Conservation (phyloP, 2,888 invertebrate species). For the Beris chalybata region DNA sequence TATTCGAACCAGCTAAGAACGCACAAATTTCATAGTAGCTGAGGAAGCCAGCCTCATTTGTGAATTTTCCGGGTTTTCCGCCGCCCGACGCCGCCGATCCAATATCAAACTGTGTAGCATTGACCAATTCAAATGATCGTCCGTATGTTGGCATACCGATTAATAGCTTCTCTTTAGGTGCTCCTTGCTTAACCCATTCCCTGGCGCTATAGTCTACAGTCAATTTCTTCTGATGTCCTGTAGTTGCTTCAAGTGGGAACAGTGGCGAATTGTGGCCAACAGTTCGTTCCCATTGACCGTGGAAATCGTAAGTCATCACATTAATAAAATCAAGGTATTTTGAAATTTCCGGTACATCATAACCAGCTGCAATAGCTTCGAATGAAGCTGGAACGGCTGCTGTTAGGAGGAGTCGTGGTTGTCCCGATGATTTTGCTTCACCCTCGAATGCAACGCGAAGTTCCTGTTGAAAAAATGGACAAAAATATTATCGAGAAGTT, state of each 20-base stretch:
- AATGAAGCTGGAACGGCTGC: slow-evolving; percentile 93
- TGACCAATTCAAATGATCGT: slow-evolving; percentile 84
- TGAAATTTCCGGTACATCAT: slow-evolving; percentile 90
- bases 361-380: slow-evolving; percentile 91
- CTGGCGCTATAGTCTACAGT: slow-evolving; percentile 90
- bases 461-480: slow-evolving; percentile 59
- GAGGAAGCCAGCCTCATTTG: slow-evolving; percentile 91
- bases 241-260: slow-evolving; percentile 84
- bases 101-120: slow-evolving; percentile 86
- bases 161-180: slow-evolving; percentile 90
- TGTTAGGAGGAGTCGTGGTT: slow-evolving; percentile 76
- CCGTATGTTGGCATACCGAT: slow-evolving; percentile 96
- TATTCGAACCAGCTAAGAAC: slow-evolving; percentile 86
- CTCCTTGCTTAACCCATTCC: slow-evolving; percentile 91
- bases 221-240: slow-evolving; percentile 88
- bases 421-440: slow-evolving; percentile 85
- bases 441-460: slow-evolving; percentile 90
- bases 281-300: slow-evolving; percentile 91
- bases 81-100: slow-evolving; percentile 89
- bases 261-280: slow-evolving; percentile 93
- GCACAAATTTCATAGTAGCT: slow-evolving; percentile 95
- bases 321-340: slow-evolving; percentile 93
- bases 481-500: slow-evolving; percentile 2
- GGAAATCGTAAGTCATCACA: slow-evolving; percentile 95
- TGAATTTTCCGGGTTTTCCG: slow-evolving; percentile 83